These are phyloP conservation scores for Agrilus cyanescens DNA, from an alignment of 2,888 invertebrate genomes.

Conservation along the genomic window DNA sequence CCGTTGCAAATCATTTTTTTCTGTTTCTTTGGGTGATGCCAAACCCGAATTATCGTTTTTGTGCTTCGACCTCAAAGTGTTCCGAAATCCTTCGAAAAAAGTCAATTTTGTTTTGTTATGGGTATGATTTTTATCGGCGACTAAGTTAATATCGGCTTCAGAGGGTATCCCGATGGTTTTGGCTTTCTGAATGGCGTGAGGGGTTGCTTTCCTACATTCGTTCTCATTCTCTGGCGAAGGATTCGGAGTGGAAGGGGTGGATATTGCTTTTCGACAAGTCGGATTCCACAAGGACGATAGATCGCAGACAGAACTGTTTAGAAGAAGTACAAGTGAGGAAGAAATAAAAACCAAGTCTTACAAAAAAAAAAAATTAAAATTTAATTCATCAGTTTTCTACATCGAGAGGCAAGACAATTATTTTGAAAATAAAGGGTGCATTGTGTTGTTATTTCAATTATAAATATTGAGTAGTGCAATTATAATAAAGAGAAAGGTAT, in stretches of 20 bases:
- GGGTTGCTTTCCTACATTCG: conserved; percentile 23
- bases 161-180: conserved; percentile 51
- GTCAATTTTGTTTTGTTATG: conserved; percentile 28
- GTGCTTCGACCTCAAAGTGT: conserved; percentile 42
- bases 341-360: conserved; percentile 10
- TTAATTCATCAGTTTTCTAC: conserved; percentile 4
- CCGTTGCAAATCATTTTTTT: conserved; percentile 31
- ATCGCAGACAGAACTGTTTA: conserved; percentile 26
- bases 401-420: conserved; percentile 1
- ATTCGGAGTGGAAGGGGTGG: conserved; percentile 29
- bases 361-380: conserved; percentile 9
- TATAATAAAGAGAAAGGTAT: no score
- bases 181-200: conserved; percentile 33
- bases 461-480: no score
- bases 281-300: conserved; percentile 34
- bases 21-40: conserved; percentile 30
- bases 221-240: conserved; percentile 14
- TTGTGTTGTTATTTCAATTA: no score
- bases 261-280: conserved; percentile 35
- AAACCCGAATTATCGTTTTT: conserved; percentile 32
- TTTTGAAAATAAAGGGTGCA: not conserved
- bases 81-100: conserved; percentile 51
- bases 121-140: conserved; percentile 38
- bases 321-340: conserved; percentile 14
- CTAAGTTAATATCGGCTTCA: conserved; percentile 34